Evolutionary conservation across 1,140 invertebrate genomes (phyloP).

Genomic region (Orius laevigatus): DNA sequence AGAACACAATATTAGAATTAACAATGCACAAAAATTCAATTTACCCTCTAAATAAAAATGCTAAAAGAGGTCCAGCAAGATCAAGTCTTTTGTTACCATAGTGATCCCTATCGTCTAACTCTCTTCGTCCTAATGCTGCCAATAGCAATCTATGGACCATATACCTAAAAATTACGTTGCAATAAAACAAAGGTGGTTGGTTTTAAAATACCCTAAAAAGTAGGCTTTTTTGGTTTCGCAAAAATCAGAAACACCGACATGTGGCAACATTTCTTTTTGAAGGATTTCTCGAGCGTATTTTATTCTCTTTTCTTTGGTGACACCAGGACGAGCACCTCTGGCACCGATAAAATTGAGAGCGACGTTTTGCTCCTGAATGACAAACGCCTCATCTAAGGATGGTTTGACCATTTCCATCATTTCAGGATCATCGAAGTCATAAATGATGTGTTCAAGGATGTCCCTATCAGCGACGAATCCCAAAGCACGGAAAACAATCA

Average conservation of each 20-base stretch:
- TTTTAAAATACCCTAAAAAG: constrained; percentile 54
- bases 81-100: constrained; percentile 97
- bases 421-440: constrained; percentile 97
- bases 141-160: constrained; percentile 94
- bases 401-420: constrained; percentile 99
- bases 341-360: constrained; percentile 96
- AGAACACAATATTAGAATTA: constrained; percentile 19
- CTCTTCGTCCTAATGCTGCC: constrained; percentile 84
- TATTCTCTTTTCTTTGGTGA: constrained; percentile 95
- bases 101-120: constrained; percentile 97
- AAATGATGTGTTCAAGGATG: constrained; percentile 97
- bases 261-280: constrained; percentile 98
- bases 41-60: constrained; percentile 82
- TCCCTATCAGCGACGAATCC: constrained; percentile 98
- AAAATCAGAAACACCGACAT: constrained; percentile 96
- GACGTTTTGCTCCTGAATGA: constrained; percentile 97
- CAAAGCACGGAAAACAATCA: constrained; percentile 93
- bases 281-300: constrained; percentile 98
- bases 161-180: constrained; percentile 39
- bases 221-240: constrained; percentile 99
- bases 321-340: constrained; percentile 88
- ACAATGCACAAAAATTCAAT: not conserved
- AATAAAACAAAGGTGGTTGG: constrained; percentile 7
- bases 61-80: constrained; percentile 87
- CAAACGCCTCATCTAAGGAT: constrained; percentile 96